Percentiles rank a stretch among this genome's conserved stretches.
phyloP scores from a whole-genome alignment of 2,113 vertebrate species.

The Pungitius pungitius region DNA sequence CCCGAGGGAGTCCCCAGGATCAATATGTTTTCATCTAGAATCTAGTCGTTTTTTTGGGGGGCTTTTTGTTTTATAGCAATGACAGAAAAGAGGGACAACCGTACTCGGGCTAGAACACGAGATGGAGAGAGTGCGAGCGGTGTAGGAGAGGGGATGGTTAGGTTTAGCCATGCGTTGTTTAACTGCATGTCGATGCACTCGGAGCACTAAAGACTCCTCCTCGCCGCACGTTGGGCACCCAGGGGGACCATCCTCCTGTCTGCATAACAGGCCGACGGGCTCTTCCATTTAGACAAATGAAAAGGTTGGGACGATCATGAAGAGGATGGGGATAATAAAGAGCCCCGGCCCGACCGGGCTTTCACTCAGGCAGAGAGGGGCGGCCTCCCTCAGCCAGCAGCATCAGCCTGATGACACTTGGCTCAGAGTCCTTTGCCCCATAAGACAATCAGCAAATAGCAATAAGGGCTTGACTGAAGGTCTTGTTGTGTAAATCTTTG shows the following conservation, averaged over 20 bases:
- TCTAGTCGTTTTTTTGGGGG: too few species aligned
- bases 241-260: constrained; percentile 57
- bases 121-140: constrained; percentile 11
- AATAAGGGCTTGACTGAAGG: constrained; percentile 29
- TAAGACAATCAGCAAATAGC: constrained; percentile 23
- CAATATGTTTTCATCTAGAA: background rate
- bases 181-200: constrained; percentile 69
- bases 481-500: constrained; percentile 9
- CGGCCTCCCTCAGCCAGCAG: constrained; percentile 28
- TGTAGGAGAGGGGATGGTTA: background rate
- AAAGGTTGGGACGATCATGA: constrained; percentile 69
- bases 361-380: constrained; percentile 50
- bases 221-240: background rate
- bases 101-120: constrained; percentile 15
- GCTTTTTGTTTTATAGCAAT: background rate
- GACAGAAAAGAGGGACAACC: background rate
- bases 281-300: constrained; percentile 78
- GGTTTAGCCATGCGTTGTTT: constrained; percentile 32
- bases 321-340: constrained; percentile 43
- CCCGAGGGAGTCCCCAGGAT: background rate
- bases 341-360: constrained; percentile 44
- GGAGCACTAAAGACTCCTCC: constrained; percentile 58
- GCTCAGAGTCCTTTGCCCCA: constrained; percentile 15
- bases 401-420: constrained; percentile 36
- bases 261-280: constrained; percentile 49